Percentiles rank a stretch among this genome's conserved stretches.
Evolutionary conservation across 2,113 vertebrate species (phyloP).

Genomic region (Casuarius casuarius): DNA sequence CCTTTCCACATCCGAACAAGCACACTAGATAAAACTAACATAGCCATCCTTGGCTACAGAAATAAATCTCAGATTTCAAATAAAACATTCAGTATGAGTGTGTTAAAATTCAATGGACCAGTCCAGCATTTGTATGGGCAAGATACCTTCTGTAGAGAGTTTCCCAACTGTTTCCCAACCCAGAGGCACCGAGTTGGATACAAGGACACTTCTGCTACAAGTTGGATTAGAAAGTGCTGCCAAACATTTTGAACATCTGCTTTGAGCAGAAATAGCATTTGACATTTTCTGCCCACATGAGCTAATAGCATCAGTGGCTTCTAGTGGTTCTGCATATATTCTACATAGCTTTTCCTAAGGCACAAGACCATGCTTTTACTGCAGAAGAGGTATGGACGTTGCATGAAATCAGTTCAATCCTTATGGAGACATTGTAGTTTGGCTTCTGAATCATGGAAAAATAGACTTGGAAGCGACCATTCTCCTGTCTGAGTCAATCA

Average conservation of each 20-base stretch:
- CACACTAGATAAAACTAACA: background rate
- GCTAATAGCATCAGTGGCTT: background rate
- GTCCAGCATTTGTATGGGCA: background rate
- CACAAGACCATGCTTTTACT: background rate
- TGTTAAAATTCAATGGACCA: background rate
- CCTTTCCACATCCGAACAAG: background rate
- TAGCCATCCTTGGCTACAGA: background rate
- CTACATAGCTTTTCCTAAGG: background rate
- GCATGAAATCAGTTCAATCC: rapidly evolving
- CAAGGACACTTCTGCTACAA: background rate
- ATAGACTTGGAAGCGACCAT: background rate
- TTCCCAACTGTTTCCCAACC: background rate
- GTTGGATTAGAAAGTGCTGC: background rate
- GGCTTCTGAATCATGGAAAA: background rate
- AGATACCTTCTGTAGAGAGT: background rate
- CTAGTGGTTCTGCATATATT: background rate
- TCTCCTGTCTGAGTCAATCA: background rate
- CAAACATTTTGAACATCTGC: background rate
- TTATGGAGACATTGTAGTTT: rapidly evolving
- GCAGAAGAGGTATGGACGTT: rapidly evolving
- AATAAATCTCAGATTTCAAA: background rate
- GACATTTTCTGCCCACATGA: background rate
- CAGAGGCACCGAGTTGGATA: background rate
- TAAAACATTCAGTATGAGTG: rapidly evolving
- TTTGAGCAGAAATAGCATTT: background rate